Evolutionary conservation across 1,140 invertebrate species (phyloP), one percentile per base, ranked within the genome.

Genomic region (Drosophila ficusphila): DNA sequence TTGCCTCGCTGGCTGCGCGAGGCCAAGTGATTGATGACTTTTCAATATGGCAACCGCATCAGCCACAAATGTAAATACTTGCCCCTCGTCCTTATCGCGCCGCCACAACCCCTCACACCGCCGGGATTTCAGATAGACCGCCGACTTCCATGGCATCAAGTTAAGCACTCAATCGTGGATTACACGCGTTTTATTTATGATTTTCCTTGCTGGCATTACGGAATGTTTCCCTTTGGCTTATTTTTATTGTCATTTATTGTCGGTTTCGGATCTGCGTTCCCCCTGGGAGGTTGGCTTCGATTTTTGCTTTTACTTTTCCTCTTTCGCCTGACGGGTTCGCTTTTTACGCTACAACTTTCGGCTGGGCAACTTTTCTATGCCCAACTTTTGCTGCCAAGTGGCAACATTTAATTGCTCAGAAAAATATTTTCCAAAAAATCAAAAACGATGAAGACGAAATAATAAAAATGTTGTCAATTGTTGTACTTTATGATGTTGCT

Each of bases 141-240:
- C 57, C 73, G 57, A 38, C 47, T 51, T 48, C 52, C 18, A 25
- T 64, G 56, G 49, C 71, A 77, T 74, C 76, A 81, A 86, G 76
- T 77, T 81, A 74, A 88, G 81, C 82, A 81, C 81, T 86, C 81
- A 77, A 81, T 88, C 57, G 72, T 81, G 81, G 82, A 86, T 86
- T 86, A 88, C 81, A 86, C 88, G 81, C 82, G 82, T 76, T 86
- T 86, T 88, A 86, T 86, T 81, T 86, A 86, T 86, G 81, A 86
- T 88, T 86, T 88, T 88, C 81, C 56, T 51, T 58, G 81, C 81
- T 86, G 76, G 81, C 65, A 86, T 77, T 73, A 85, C 81, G 71
- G 49, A 76, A 86, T 76, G 73, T 74, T 78, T 74, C 34, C 61
- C 56, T 44, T 76, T 64, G 53, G 51, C 76, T 79, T 86, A 74